Conservation (phyloP, 2,797 vertebrate species). For the Platalea minor region DNA sequence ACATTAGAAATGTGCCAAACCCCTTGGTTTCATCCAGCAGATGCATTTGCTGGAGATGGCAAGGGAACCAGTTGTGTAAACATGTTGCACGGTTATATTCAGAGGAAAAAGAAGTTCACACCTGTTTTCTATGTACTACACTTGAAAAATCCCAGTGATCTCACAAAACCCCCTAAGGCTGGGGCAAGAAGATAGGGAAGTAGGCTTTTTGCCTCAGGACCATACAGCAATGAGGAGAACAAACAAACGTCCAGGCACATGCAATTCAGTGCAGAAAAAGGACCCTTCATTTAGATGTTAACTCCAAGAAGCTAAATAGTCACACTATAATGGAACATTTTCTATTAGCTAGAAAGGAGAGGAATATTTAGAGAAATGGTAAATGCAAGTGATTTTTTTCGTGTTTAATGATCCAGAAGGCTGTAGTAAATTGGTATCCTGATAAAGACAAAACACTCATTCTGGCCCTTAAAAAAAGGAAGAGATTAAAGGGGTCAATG, state of each 20-base stretch:
- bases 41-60: background rate
- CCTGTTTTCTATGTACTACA: background rate
- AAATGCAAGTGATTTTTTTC: background rate
- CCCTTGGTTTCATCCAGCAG: background rate
- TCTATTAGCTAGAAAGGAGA: background rate
- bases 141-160: background rate
- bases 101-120: background rate
- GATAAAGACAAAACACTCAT: background rate
- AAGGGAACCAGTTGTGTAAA: background rate
- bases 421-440: background rate
- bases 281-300: background rate
- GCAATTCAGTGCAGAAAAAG: background rate
- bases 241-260: accelerated
- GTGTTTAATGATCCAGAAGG: background rate
- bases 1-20: background rate
- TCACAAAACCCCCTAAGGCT: background rate
- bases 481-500: background rate
- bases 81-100: background rate
- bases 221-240: background rate
- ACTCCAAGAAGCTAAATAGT: background rate
- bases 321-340: background rate
- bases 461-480: background rate
- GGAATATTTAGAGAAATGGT: background rate
- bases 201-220: background rate
- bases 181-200: background rate